Evolutionary conservation across 2,888 invertebrate species (phyloP).

Genomic region (Cristatella mucedo): DNA sequence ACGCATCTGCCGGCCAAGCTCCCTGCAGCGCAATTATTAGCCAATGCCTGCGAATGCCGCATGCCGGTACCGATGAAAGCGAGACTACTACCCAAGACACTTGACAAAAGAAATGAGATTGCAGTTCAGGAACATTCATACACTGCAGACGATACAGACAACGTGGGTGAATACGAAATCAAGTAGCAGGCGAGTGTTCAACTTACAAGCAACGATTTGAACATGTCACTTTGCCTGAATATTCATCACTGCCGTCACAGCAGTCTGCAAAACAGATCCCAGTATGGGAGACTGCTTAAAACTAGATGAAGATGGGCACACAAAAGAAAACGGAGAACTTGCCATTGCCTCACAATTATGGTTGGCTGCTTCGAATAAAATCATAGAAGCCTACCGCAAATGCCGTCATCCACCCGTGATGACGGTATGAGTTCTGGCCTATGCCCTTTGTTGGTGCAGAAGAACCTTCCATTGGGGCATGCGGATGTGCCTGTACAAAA

Average conservation of each 20-base stretch:
- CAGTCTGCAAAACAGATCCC: constrained; percentile 46
- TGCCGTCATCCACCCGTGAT: constrained; percentile 73
- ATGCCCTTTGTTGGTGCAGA: constrained; percentile 65
- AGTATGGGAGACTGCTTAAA: not conserved
- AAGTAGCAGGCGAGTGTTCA: constrained; percentile 1
- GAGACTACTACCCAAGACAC: no score
- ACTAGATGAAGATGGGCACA: no score
- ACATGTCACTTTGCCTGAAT: constrained; percentile 25
- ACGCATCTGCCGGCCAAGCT: constrained; percentile 44
- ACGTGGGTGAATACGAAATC: no score
- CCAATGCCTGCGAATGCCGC: no score
- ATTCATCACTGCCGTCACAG: constrained; percentile 49
- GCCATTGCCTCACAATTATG: no score
- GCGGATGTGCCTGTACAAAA: constrained; percentile 69
- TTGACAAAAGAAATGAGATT: no score
- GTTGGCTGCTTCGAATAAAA: no score
- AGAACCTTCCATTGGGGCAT: constrained; percentile 65
- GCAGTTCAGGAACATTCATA: no score
- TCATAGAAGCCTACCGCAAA: constrained; percentile 64
- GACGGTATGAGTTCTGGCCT: constrained; percentile 54
- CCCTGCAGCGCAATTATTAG: no score
- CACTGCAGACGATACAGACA: no score
- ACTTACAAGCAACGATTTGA: constrained; percentile 35
- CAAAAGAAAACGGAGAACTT: no score
- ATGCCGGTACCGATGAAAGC: no score